These are phyloP conservation scores for Eurytoma adleriae DNA, from an alignment of 2,888 invertebrate genomes.

Conservation along the genomic window DNA sequence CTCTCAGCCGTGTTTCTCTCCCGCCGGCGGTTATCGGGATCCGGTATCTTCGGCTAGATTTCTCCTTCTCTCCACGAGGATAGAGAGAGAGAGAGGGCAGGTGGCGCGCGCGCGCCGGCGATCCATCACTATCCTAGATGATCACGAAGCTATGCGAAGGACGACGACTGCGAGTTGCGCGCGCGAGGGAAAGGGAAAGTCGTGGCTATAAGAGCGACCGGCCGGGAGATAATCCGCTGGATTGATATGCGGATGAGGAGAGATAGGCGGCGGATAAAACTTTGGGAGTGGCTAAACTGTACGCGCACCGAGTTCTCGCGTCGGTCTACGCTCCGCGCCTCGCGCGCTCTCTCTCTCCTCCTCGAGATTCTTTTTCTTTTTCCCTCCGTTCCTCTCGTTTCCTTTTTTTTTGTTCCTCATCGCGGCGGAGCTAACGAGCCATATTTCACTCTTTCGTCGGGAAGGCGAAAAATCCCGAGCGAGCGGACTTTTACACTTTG, in stretches of 20 bases:
- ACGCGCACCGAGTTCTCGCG: no score
- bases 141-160: constrained; percentile 69
- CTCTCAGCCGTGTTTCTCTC: constrained; percentile 48
- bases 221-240: constrained; percentile 21
- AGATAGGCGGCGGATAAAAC: constrained; percentile 15
- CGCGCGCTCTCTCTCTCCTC: no score
- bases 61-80: constrained; percentile 31
- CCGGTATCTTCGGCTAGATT: constrained; percentile 49
- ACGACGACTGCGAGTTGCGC: constrained; percentile 60
- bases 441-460: constrained; percentile 10
- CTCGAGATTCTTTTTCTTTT: neutral
- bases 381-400: neutral
- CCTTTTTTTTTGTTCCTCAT: neutral
- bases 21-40: constrained; percentile 32
- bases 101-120: constrained; percentile 61
- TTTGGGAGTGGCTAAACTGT: constrained; percentile 33
- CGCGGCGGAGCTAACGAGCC: neutral
- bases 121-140: constrained; percentile 67
- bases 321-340: no score
- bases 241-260: constrained; percentile 30
- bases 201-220: constrained; percentile 2
- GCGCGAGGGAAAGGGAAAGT: constrained; percentile 49
- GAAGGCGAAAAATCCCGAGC: constrained; percentile 1
- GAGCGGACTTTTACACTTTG: constrained; percentile 6
- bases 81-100: constrained; percentile 21